A percentile compares a stretch with the other conserved stretches of the same genome.
phyloP scores from a whole-genome alignment of 2,888 invertebrate species.

The Venustoraphidia nigricollis region DNA sequence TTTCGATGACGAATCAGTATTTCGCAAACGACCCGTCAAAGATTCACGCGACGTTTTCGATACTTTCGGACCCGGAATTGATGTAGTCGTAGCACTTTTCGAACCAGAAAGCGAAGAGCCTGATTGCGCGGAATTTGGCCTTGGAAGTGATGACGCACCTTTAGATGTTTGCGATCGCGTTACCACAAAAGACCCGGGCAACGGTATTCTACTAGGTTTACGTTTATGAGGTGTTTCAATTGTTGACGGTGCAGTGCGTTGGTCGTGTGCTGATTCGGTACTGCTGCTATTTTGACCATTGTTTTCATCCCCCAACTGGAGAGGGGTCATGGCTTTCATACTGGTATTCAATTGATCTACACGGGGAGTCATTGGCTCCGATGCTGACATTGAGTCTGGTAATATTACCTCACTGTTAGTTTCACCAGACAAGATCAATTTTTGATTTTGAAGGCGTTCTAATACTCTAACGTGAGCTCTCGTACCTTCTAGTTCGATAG shows the following conservation, averaged over 20 bases:
- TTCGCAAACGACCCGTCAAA: conserved; percentile 33
- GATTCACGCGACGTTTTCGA: conserved; percentile 30
- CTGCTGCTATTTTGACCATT: conserved; percentile 38
- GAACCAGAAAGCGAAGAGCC: conserved; percentile 22
- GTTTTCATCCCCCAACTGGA: conserved; percentile 25
- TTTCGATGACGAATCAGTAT: conserved; percentile 33
- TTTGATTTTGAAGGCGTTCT: conserved; percentile 29
- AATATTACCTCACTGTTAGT: conserved; percentile 21
- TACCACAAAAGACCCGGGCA: conserved; percentile 34
- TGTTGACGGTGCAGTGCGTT: conserved; percentile 27
- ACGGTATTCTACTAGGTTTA: conserved; percentile 57
- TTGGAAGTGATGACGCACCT: conserved; percentile 7
- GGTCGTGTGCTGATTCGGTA: conserved; percentile 47
- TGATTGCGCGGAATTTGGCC: conserved; percentile 8
- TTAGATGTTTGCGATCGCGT: neutral
- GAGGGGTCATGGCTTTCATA: conserved; percentile 41
- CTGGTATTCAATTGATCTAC: conserved; percentile 29
- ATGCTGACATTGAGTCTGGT: conserved; percentile 24
- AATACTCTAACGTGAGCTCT: conserved; percentile 59
- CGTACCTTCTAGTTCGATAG: conserved; percentile 71
- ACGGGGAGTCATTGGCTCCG: conserved; percentile 19
- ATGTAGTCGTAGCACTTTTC: conserved; percentile 21
- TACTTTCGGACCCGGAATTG: conserved; percentile 16
- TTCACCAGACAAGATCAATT: conserved; percentile 12
- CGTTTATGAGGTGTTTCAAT: conserved; percentile 26